Conservation (phyloP, 2,113 vertebrate species). For the Turdus rufiventris region DNA sequence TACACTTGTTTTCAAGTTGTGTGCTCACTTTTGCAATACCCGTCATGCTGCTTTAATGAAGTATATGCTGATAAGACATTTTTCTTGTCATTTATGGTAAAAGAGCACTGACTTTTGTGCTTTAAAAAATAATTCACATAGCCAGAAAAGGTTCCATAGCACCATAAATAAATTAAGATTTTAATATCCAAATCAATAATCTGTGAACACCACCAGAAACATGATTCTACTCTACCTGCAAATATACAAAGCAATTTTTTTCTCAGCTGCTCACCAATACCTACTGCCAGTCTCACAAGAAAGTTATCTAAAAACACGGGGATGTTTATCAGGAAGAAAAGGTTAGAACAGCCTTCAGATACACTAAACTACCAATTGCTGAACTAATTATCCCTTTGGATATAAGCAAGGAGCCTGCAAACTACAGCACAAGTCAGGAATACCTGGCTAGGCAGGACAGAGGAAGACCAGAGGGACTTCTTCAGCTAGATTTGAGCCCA, state of each 20-base stretch:
- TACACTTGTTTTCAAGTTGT: neutral
- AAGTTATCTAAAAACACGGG: neutral
- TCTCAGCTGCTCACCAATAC: neutral
- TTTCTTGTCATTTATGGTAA: neutral
- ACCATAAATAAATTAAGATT: neutral
- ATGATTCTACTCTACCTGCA: neutral
- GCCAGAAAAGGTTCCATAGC: neutral
- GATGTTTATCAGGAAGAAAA: neutral
- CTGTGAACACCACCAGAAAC: neutral
- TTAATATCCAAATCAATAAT: neutral
- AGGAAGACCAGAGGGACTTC: neutral
- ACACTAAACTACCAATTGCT: neutral
- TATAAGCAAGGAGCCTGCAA: neutral
- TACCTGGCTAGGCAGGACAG: neutral
- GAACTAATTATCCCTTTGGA: neutral
- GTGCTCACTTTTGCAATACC: neutral
- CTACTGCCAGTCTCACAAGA: neutral
- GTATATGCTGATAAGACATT: neutral
- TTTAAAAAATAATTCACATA: neutral
- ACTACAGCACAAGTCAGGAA: neutral
- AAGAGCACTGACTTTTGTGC: neutral
- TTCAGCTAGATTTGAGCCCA: neutral
- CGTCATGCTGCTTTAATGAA: neutral
- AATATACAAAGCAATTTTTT: neutral
- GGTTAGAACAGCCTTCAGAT: neutral